These are phyloP conservation scores for Sclerodermus sp. DNA, from an alignment of 2,888 invertebrate species.

Conservation along the genomic window DNA sequence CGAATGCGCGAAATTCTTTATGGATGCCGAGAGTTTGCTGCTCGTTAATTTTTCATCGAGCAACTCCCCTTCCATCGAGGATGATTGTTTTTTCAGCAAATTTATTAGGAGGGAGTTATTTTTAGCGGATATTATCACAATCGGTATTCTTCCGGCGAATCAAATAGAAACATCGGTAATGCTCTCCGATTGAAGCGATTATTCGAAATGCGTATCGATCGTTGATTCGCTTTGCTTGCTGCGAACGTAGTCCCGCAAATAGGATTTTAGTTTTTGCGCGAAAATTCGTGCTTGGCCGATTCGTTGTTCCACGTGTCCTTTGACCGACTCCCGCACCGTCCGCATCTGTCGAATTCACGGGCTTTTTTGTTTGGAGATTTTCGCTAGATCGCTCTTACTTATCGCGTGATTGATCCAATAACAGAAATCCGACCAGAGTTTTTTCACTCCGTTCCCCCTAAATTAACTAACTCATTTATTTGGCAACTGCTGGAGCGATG, in stretches of 20 bases:
- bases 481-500: too few species aligned
- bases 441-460: too few species aligned
- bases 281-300: constrained; percentile 9
- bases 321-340: constrained; percentile 5
- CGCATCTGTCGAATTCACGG: neutral
- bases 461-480: too few species aligned
- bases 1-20: too few species aligned
- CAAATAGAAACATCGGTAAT: constrained; percentile 1
- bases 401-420: constrained; percentile 12
- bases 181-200: constrained; percentile 15
- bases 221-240: constrained; percentile 15
- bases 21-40: too few species aligned
- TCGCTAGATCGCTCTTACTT: constrained; percentile 6
- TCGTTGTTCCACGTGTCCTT: constrained; percentile 6
- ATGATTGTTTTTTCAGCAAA: too few species aligned
- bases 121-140: too few species aligned
- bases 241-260: neutral
- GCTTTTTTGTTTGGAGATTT: constrained; percentile 3
- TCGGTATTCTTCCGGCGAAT: neutral
- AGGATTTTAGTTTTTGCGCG: constrained; percentile 17
- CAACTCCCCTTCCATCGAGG: too few species aligned
- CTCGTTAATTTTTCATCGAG: too few species aligned
- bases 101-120: too few species aligned
- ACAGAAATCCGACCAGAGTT: neutral
- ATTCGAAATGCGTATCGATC: constrained; percentile 9